These are phyloP conservation scores for Penaeus monodon DNA, from an alignment of 2,888 invertebrate genomes.

Conservation along the genomic window DNA sequence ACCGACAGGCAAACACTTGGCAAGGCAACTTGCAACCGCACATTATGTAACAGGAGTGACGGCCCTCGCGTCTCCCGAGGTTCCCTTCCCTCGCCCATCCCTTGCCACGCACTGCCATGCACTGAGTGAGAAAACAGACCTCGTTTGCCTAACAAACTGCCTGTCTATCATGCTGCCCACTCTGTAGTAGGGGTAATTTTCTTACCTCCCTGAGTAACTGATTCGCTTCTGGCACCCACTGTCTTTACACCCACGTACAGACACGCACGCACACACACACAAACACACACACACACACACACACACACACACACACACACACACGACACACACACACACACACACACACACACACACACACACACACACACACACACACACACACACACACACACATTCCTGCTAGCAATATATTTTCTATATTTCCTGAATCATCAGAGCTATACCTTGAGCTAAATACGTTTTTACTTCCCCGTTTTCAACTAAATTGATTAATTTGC, in stretches of 20 bases:
- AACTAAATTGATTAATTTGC: not conserved
- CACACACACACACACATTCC: not conserved
- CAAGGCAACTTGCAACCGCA: too few species aligned
- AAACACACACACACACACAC: not conserved
- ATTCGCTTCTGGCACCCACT: too few species aligned
- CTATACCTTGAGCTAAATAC: not conserved
- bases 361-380: not conserved
- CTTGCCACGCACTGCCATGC: too few species aligned
- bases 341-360: not conserved
- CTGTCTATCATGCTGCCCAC: too few species aligned
- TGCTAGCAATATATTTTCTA: not conserved
- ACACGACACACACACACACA: not conserved
- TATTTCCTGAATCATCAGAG: not conserved
- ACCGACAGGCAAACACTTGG: too few species aligned
- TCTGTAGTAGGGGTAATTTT: too few species aligned
- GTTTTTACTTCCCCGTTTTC: not conserved
- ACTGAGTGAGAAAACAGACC: too few species aligned
- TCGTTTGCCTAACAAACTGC: too few species aligned
- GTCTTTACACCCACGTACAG: not conserved
- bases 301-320: not conserved
- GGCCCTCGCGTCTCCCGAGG: too few species aligned
- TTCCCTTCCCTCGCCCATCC: too few species aligned
- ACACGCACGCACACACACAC: not conserved
- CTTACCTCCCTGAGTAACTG: too few species aligned
- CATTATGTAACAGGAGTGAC: too few species aligned